These are phyloP conservation scores for Empis stercorea DNA, from an alignment of 2,888 invertebrate genomes.

Conservation along the genomic window DNA sequence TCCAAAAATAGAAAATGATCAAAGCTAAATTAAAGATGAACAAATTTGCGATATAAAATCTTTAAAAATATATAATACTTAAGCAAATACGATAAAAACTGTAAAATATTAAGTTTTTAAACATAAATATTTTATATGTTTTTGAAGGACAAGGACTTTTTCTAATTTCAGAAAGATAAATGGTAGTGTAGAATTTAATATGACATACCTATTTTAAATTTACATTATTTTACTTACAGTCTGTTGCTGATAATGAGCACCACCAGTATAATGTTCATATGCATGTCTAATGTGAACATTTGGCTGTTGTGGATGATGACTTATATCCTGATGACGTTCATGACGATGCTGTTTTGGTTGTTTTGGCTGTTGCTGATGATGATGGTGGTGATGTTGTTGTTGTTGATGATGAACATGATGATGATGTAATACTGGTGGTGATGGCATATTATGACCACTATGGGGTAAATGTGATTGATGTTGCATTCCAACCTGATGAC, in stretches of 20 bases:
- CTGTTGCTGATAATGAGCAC: not conserved
- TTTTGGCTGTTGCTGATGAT: constrained; percentile 13
- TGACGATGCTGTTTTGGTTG: constrained; percentile 18
- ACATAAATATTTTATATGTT: no score
- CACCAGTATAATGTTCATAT: constrained; percentile 11
- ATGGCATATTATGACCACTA: constrained; percentile 37
- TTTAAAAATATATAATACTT: no score
- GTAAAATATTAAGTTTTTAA: no score
- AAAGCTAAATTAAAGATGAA: no score
- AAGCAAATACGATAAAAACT: no score
- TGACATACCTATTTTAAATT: no score
- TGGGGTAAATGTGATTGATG: constrained; percentile 36
- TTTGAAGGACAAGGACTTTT: no score
- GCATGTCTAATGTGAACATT: constrained; percentile 10
- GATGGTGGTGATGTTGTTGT: constrained; percentile 21
- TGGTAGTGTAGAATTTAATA: no score
- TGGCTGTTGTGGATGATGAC: not conserved
- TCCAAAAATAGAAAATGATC: no score
- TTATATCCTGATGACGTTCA: not conserved
- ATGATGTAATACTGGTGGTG: constrained; percentile 31
- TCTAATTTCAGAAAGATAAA: no score
- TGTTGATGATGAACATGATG: constrained; percentile 17
- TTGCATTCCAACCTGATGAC: constrained; percentile 36
- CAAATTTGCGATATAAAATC: no score
- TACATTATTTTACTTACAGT: no score